Base-by-base conservation (phyloP, 2,113 vertebrate genomes). In the Scomber colias region DNA sequence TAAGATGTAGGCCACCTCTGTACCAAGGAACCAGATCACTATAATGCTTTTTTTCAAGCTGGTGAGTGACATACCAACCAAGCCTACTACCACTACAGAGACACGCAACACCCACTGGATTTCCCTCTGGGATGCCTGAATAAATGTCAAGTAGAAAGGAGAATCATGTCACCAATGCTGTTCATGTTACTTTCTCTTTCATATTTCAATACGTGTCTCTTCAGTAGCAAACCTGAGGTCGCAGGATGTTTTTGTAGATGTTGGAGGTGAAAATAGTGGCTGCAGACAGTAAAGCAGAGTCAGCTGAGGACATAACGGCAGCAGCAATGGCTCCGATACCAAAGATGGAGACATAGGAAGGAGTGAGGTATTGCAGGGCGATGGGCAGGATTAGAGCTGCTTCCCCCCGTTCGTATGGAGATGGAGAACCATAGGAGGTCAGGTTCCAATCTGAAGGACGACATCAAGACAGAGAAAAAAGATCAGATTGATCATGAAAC, bases 111-210 rank as follows among this genome's bases (percentile, higher is more conserved):
- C 87, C 89, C 92, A 94, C 49, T 93, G 3, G 13, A 93, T 84
- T 65, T 95, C 95, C 7, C 3, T 68, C 16, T 96, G 93, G 0
- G 93, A 87, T 2, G 95, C 95, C 95, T 96, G 83, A 16, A 78
- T 35, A 35, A 35, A 35, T 35, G 31, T 35, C 7, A 7, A 35
- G 71, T 84, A 17, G 17, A 40, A 15, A 5, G 5, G 0, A 48
- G 7, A 54, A 35, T 35, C 31, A 35, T 35, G 31, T 35, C 31
- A 35, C 4, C 5, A 35, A 35, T 35, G 31, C 31, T 35, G 31
- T 35, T 35, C 7, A 35, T 35, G 4, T 35, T 35, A 35, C 31
- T 35, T 35, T 35, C 31, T 35, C 31, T 35, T 35, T 35, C 31
- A 35, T 35, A 35, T 7, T 35, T 35, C 31, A 35, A 35, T 1